Conservation (phyloP, 2,113 vertebrate genomes). For the Mesitornis unicolor region DNA sequence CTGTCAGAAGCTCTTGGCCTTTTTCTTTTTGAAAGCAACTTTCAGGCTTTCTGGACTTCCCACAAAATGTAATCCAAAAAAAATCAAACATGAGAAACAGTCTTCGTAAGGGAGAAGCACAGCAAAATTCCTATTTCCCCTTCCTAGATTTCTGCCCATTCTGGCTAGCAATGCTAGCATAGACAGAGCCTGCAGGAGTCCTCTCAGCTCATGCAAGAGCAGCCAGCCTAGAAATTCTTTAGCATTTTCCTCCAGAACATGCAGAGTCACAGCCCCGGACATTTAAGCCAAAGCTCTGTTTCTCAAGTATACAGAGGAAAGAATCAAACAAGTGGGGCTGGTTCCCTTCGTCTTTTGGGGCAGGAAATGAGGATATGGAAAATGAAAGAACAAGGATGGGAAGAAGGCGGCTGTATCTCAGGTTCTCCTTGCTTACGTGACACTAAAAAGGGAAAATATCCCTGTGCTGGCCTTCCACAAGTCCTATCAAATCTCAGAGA, state of each 20-base stretch:
- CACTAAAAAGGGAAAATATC: not conserved
- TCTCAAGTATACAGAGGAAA: not conserved
- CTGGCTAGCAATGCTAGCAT: not conserved
- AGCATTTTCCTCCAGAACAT: not conserved
- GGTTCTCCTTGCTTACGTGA: not conserved
- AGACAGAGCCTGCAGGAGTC: not conserved
- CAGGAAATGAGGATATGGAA: not conserved
- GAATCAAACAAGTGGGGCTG: not conserved
- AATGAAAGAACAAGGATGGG: not conserved
- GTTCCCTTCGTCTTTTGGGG: not conserved
- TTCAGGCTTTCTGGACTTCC: not conserved
- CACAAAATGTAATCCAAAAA: not conserved
- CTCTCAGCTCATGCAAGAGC: not conserved
- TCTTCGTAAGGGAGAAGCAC: not conserved
- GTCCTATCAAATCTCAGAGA: not conserved
- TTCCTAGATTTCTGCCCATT: not conserved
- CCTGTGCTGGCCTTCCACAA: not conserved
- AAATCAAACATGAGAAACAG: not conserved
- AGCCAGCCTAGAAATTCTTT: not conserved
- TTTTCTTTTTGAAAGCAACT: not conserved
- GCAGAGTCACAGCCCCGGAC: not conserved
- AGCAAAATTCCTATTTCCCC: not conserved
- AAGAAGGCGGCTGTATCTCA: not conserved
- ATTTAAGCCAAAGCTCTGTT: not conserved
- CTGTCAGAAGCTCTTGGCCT: not conserved